Base-by-base conservation (phyloP, 2,888 invertebrate genomes). In the Linyphia triangularis region DNA sequence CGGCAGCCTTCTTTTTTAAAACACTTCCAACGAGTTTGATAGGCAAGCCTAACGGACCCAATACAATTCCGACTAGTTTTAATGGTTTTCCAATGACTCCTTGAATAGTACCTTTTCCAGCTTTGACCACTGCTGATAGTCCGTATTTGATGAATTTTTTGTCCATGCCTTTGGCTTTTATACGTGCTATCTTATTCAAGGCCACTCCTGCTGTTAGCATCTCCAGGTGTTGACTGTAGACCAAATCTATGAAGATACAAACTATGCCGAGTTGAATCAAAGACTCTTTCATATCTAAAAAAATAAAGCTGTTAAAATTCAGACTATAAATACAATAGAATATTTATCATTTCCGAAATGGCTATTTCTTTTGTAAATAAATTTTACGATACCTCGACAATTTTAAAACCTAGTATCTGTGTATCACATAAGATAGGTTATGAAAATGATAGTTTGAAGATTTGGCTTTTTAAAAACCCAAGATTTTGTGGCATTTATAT, bases 31-130 rank as follows among this genome's bases (percentile, higher is more conserved):
- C 75, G 30, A 67, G n/a, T 30, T 67, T 75, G 0, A 75, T 6
- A 19, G 86, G 86, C 40, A 69, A 6, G 9, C 86, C 86, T 0
- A 81, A 10, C 5, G 86, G 86, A 13, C 86, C 86, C 16, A 88
- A 57, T 6, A 82, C 30, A 5, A 81, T 16, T 9, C 86, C 86
- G 59, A 88, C 37, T 5, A 88, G 6, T 65, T 82, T 88, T 10
- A 88, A 16, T 9, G 86, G 86, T 33, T 61, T 75, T 1, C 69
- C 81, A 40, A 81, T 24, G 0, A 43, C 22, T 2, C 69, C 75
- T 40, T 73, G 65, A 28, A 43, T 61, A 4, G 65, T 51, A 22
- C 86, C 75, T 61, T 88, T 81, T 9, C 2, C 61, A 0, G 24
- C 40, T 57, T 81, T 88, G 7, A 26, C 26, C 1, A 43, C 67